Evolutionary conservation across 1,140 invertebrate species (phyloP), one percentile per base, ranked within the genome.

Genomic region (Caerostris darwini): DNA sequence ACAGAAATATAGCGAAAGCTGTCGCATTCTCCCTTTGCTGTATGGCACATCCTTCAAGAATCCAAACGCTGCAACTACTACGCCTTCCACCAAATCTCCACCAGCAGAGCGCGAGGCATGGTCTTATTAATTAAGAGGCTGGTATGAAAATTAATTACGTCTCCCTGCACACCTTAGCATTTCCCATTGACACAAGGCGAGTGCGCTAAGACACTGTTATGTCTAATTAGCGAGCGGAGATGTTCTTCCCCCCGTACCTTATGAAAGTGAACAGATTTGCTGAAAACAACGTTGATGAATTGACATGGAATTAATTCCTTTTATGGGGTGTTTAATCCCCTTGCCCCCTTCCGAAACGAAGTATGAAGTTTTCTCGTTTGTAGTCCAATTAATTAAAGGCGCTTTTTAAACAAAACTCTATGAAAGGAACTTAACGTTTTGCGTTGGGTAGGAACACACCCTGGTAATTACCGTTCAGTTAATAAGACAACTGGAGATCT

Each of bases 71-170:
- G 34, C 12, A 64, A 64, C 61, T 64, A 34, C 61, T 64, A 64
- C 34, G 34, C 17, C 8, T 34, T 64, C 61, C 17, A 64, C 61
- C 61, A 64, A 64, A 10, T 14, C 61, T 64, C 61, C 61, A 64
- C 12, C 61, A 64, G 17, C 61, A 64, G 12, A 64, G 61, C 61
- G 61, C 77, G 34, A 82, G n/a, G n/a, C 61, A 14, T 17, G 19
- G n/a, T 69, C 64, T 90, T 61, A 90, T 90, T 90, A 90, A 90
- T 90, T 90, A 90, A 90, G 54, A 88, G 57, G 10, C 53, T 14
- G 56, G 69, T 91, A 91, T 91, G 90, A 91, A 91, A 91, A 91
- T 91, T 91, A 91, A 91, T 91, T 91, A 91, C 90, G 82, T 82
- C 82, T 91, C 77, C 90, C 57, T 7, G 57, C 56, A 58, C 77